Base-by-base conservation (phyloP, 2,797 vertebrate genomes). In the Aeoliscus strigatus region DNA sequence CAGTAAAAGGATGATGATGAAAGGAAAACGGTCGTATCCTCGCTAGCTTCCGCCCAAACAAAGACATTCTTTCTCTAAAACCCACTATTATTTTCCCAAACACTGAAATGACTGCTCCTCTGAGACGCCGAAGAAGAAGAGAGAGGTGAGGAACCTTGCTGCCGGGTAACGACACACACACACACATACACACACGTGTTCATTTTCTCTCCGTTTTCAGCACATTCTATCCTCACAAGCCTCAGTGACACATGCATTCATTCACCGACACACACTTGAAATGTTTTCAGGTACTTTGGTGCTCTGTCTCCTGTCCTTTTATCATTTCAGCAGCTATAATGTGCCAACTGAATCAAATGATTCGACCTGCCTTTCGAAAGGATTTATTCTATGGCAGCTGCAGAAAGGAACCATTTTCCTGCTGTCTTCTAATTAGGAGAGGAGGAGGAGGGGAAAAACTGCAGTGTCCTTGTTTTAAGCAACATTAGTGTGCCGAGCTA, bases 391-490 rank as follows among this genome's bases (percentile, higher is more conserved):
- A 76, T 75, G 70, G 75, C 67, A 75, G 61, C 23, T 34, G 44
- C 58, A 73, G 52, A 67, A 65, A 55, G 48, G 71, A 80, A 65
- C 31, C 5, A 10, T 39, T 17, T 58, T 66, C 47, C 40, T 35
- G 57, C 69, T 73, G 57, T 60, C 60, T 72, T 73, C 49, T 84
- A 79, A 86, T 83, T 81, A 83, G 57, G 64, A 30, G 34, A 43
- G 60, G 50, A 65, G 32, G 34, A 43, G 60, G 50, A 1, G 1
- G 45, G 23, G 32, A 74, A 57, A 57, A 77, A 60, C 52, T 13
- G 70, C 61, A 60, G 52, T 60, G 73, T 83, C 73, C 82, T 86
- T 80, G 79, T 86, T 85, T 84, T 77, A 81, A 75, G 71, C 73
- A 71, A 74, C 71, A 68, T 75, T 67, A 46, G 63, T 70, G 61